Evolutionary conservation across 2,113 vertebrate species (phyloP).

Genomic region (Gadus macrocephalus): DNA sequence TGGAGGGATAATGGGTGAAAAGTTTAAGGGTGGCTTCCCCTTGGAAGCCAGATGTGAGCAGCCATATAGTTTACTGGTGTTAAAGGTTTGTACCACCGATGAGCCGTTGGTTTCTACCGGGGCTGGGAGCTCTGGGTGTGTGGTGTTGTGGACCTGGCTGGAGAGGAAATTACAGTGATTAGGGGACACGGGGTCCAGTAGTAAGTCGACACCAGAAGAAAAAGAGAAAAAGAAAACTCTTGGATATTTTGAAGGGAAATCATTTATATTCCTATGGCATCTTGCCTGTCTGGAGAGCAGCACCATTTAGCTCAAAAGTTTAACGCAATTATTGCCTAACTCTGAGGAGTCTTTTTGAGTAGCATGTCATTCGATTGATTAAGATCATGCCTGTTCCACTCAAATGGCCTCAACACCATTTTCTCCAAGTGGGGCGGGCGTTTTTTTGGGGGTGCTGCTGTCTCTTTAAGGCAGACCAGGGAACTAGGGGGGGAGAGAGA

Average conservation of each 20-base stretch:
- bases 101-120: slow-evolving; percentile 6
- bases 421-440: slow-evolving; percentile 57
- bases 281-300: too few relatives aligned
- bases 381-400: too few relatives aligned
- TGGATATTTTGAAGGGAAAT: too few relatives aligned
- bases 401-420: slow-evolving; percentile 21
- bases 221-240: slow-evolving; percentile 1
- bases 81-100: slow-evolving; percentile 29
- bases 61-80: slow-evolving; percentile 25
- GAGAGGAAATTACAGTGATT: slow-evolving; percentile 57
- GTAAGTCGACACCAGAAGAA: slow-evolving; percentile 33
- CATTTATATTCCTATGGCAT: too few relatives aligned
- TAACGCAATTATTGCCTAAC: too few relatives aligned
- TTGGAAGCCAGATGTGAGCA: slow-evolving; percentile 38
- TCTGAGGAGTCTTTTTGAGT: too few relatives aligned
- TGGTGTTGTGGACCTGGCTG: slow-evolving; percentile 27
- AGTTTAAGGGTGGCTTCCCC: slow-evolving; percentile 6
- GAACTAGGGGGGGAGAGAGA: slow-evolving; percentile 47
- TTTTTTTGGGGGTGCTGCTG: slow-evolving; percentile 63
- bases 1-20: neutral
- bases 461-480: slow-evolving; percentile 72
- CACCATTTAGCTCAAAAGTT: too few relatives aligned
- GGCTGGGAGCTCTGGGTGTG: neutral
- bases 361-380: too few relatives aligned
- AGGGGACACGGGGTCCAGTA: slow-evolving; percentile 54